A percentile compares a stretch with the other conserved stretches of the same genome.
Conservation (phyloP, 2,797 vertebrate species). For the Emydoidea blandingii region DNA sequence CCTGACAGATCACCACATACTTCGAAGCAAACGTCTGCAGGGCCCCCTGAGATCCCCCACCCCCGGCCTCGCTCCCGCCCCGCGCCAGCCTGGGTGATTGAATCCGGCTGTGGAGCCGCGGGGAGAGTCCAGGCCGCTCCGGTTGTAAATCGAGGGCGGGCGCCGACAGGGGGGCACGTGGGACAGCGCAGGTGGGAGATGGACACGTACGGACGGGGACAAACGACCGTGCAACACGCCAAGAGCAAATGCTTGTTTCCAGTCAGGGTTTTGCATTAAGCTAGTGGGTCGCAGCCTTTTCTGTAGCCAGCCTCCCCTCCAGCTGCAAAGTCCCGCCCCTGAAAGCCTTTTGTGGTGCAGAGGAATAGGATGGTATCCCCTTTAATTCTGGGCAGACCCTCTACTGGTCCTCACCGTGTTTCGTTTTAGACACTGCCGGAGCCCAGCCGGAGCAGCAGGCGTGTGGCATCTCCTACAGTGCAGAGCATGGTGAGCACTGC, state of each 20-base stretch:
- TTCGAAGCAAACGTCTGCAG: not conserved
- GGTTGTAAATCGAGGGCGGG: not conserved
- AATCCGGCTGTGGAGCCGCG: not conserved
- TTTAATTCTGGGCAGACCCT: not conserved
- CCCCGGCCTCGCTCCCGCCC: not conserved
- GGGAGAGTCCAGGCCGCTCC: not conserved
- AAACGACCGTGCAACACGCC: not conserved
- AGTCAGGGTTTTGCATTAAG: not conserved
- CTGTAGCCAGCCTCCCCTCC: not conserved
- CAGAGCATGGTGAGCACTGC: not conserved
- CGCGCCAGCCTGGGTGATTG: not conserved
- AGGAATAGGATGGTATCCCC: no score
- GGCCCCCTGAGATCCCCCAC: not conserved
- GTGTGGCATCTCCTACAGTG: not conserved
- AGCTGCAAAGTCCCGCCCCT: not conserved
- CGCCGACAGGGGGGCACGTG: not conserved
- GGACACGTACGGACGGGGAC: not conserved
- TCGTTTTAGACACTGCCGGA: no score
- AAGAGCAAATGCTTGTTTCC: not conserved
- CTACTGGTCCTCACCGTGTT: no score
- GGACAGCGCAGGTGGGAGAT: not conserved
- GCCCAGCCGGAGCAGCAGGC: no score
- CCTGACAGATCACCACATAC: not conserved
- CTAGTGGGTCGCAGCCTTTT: no score
- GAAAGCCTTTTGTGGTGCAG: not conserved